Base-by-base conservation (phyloP, 2,888 invertebrate species). In the Mesorhabditis spiculigera region DNA sequence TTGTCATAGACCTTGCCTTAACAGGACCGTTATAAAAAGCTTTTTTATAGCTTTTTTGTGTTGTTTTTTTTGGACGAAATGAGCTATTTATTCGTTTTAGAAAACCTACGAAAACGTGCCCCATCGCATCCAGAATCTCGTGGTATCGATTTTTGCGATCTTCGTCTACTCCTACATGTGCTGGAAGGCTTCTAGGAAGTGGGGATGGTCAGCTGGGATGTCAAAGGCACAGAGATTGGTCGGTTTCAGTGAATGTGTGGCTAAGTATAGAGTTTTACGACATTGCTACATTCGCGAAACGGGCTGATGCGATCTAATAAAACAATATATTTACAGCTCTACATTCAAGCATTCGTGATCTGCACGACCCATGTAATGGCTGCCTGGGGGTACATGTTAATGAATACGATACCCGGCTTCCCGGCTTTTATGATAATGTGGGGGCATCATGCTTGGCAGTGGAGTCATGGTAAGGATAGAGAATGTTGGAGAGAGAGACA, bases 101-200 rank as follows among this genome's bases (percentile, higher is more conserved):
- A 28, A 28, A 28, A 28, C 28, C 58, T 50, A 50, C n/a, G 58
- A 50, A 10, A 50, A 50, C 3, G n/a, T 50, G 8, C 58, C 58
- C 8, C 58, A 50, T n/a, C 58, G 58, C n/a, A n/a, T n/a, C 58
- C 8, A 50, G 10, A 50, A 50, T 50, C 10, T n/a, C 10, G n/a
- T 50, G 8, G 58, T 50, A 10, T 50, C 58, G 58, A 50, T 50
- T 50, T 50, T 50, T n/a, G 58, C 58, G 10, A 50, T 50, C n/a
- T 50, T 50, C 58, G n/a, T 50, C 58, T 50, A 50, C n/a, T 50
- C 58, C 58, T 50, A 50, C n/a, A 50, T 50, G 58, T 50, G 58
- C 58, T 50, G n/a, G 8, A 50, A 50, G n/a, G 58, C 58, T 10
- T 10, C 58, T 10, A 50, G n/a, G 58, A 50, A 50, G 8, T 50